Evolutionary conservation across 2,113 vertebrate genomes (phyloP).

Genomic region (Saccopteryx leptura): DNA sequence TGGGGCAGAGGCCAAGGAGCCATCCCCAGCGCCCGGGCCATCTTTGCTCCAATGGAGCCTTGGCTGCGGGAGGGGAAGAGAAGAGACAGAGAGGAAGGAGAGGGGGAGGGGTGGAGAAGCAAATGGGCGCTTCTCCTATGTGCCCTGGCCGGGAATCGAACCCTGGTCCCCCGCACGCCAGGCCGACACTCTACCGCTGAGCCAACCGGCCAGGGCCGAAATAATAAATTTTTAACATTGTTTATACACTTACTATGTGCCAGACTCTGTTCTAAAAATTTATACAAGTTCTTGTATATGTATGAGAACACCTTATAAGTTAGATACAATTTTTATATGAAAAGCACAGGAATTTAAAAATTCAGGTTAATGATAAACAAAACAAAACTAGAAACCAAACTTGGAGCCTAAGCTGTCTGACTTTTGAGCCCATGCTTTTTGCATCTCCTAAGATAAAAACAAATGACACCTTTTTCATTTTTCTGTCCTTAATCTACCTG

Average conservation of each 20-base stretch:
- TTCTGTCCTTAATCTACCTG: slow-evolving; percentile 2
- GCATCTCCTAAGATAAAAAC: not conserved
- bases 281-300: not conserved
- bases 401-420: not conserved
- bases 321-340: not conserved
- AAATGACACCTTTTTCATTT: not conserved
- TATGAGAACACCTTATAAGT: not conserved
- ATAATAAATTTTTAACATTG: not conserved
- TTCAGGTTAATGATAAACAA: not conserved
- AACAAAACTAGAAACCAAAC: not conserved
- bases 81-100: no score
- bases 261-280: not conserved
- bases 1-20: no score
- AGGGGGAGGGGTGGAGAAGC: no score
- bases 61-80: no score
- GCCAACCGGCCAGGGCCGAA: no score
- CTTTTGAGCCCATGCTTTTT: not conserved
- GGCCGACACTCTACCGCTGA: no score
- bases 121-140: no score
- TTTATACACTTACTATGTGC: not conserved
- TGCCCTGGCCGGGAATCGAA: no score
- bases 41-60: no score
- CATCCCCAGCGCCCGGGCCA: no score
- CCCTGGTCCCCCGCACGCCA: no score
- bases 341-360: not conserved